A percentile compares a stretch with the other conserved stretches of the same genome.
These are phyloP conservation scores for Eristalis pertinax DNA, from an alignment of 2,888 invertebrate genomes.

Conservation along the genomic window DNA sequence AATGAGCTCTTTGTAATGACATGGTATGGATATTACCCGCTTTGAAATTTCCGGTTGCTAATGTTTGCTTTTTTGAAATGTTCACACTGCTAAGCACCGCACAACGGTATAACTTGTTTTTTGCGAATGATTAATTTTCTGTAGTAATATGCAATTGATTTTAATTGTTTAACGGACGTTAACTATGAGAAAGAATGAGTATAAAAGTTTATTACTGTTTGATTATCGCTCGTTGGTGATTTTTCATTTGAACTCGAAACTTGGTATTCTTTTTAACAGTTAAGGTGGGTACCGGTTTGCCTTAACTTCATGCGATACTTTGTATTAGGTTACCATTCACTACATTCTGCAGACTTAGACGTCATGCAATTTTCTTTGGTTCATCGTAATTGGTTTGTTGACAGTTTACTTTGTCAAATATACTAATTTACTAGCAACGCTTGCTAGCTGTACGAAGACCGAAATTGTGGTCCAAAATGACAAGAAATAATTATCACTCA, in stretches of 20 bases:
- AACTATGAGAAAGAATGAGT: conserved; percentile 25
- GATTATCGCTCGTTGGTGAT: not conserved
- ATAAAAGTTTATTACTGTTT: not conserved
- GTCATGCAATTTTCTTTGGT: no score
- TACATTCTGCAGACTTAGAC: no score
- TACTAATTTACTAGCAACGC: no score
- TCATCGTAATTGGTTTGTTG: no score
- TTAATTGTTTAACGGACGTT: conserved; percentile 66
- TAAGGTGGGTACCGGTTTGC: no score
- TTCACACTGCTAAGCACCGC: conserved; percentile 7
- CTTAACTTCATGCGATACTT: no score
- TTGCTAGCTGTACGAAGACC: no score
- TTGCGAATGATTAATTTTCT: conserved; percentile 44
- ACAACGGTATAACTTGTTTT: conserved; percentile 39
- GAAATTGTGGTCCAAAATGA: no score
- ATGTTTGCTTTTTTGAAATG: conserved; percentile 33
- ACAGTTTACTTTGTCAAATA: no score
- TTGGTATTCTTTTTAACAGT: not conserved
- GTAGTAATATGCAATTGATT: conserved; percentile 50
- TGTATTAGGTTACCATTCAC: no score
- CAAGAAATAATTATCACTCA: no score
- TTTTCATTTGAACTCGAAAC: not conserved
- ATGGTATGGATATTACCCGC: conserved; percentile 63
- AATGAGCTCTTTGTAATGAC: conserved; percentile 32
- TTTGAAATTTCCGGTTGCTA: conserved; percentile 64